These are phyloP conservation scores for Drosophila melanogaster DNA, from an alignment of 1,140 invertebrate genomes.

Conservation along the genomic window Release_6_plus_ISO1_MT NT_033779.5:18805501-18806000, in stretches of 20 bases:
- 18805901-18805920: constrained; percentile 12
- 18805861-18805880: no score
- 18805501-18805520: constrained; percentile 21
- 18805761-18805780: not conserved
- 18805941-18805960: constrained; percentile 66
- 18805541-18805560: constrained; percentile 44
- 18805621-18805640: constrained; percentile 29
- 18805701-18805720: constrained; percentile 60
- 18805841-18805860: no score
- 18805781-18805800: not conserved
- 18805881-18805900: not conserved
- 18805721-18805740: not conserved
- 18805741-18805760: constrained; percentile 6
- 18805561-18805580: constrained; percentile 31
- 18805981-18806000: constrained; percentile 17
- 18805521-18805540: constrained; percentile 59
- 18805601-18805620: constrained; percentile 26
- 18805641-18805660: constrained; percentile 50
- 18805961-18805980: constrained; percentile 74
- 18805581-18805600: constrained; percentile 29
- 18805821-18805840: no score
- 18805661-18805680: constrained; percentile 69
- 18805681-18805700: constrained; percentile 82
- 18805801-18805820: no score
- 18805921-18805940: constrained; percentile 37